These are phyloP conservation scores for Conchocele bisecta DNA, from an alignment of 2,888 invertebrate genomes.

Conservation along the genomic window DNA sequence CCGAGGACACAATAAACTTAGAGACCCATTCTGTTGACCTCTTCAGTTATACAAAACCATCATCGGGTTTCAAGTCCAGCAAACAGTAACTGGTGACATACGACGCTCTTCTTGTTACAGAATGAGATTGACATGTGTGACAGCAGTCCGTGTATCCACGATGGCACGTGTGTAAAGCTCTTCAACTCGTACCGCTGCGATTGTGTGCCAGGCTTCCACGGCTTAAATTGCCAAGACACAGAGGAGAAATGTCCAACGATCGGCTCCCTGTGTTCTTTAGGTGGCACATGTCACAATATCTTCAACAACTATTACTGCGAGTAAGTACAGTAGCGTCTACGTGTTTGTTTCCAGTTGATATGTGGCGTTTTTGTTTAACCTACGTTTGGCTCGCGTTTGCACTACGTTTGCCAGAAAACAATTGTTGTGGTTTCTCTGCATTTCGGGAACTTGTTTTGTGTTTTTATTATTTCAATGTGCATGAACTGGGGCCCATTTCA, in stretches of 20 bases:
- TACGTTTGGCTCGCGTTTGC: too few relatives aligned
- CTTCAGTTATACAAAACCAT: too few relatives aligned
- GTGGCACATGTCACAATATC: slow-evolving; percentile 49
- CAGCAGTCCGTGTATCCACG: slow-evolving; percentile 96
- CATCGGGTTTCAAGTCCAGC: too few relatives aligned
- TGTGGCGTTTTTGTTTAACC: too few relatives aligned
- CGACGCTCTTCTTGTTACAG: slow-evolving; percentile 43
- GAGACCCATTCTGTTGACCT: too few relatives aligned
- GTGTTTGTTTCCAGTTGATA: neutral
- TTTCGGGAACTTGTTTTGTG: too few relatives aligned
- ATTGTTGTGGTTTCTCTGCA: neutral
- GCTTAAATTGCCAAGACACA: slow-evolving; percentile 58
- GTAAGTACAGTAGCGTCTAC: slow-evolving; percentile 52
- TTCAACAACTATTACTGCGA: slow-evolving; percentile 71
- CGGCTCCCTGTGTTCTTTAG: slow-evolving; percentile 81
- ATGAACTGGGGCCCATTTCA: too few relatives aligned
- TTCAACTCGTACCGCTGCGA: slow-evolving; percentile 54
- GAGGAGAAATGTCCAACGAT: slow-evolving; percentile 56
- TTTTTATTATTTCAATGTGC: too few relatives aligned
- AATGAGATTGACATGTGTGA: slow-evolving; percentile 93
- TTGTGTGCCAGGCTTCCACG: slow-evolving; percentile 65
- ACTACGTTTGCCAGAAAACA: too few relatives aligned
- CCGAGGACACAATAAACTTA: too few relatives aligned
- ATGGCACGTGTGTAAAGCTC: slow-evolving; percentile 87
- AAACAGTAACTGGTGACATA: too few relatives aligned